Evolutionary conservation across 1,140 invertebrate genomes (phyloP), one percentile per base, ranked within the genome.

Genomic region (Drosophila trapezifrons): DNA sequence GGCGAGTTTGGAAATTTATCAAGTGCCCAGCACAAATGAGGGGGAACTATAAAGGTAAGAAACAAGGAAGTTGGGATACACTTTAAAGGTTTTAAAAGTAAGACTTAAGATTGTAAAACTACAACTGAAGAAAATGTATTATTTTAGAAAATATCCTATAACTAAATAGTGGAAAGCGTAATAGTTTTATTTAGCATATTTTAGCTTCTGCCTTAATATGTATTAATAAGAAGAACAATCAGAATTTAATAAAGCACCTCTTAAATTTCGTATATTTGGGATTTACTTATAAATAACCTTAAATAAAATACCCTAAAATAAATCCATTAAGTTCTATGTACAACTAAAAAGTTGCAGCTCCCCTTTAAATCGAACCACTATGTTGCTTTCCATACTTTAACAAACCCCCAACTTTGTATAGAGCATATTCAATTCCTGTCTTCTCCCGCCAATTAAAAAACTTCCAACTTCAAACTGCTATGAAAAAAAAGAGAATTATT

Each of bases 401-500:
- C 3, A 51, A n/a, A 22, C 4, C 2, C 4, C 51, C 51, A 22
- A 54, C 51, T 54, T 59, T 29, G 42, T 51, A 35, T 6, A 62
- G 58, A 52, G 58, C 32, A 42, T 54, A 17, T 7, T 0, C 7
- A 15, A 12, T n/a, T 18, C 35, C 22, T 42, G 25, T 35, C 17
- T 6, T 22, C 20, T 63, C 38, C 38, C 32, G 17, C 38, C 60
- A 81, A 81, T 78, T 75, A 76, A 76, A 76, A 74, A 71, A 45
- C 40, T 49, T 47, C 49, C 38, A 52, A 27, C 32, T 54, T 15
- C 32, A 63, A 69, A 20, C 40, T 22, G 13, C 18, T 3, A 17
- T 12, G 40, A 38, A 57, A 66, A 71, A 63, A 72, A 76, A 76
- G 45, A 75, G 80, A 87, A 67, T 49, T 72, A 86, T 86, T 87